Base-by-base conservation (phyloP, 64 coral and sea anemone genomes). In the Actinia tenebrosa region DNA sequence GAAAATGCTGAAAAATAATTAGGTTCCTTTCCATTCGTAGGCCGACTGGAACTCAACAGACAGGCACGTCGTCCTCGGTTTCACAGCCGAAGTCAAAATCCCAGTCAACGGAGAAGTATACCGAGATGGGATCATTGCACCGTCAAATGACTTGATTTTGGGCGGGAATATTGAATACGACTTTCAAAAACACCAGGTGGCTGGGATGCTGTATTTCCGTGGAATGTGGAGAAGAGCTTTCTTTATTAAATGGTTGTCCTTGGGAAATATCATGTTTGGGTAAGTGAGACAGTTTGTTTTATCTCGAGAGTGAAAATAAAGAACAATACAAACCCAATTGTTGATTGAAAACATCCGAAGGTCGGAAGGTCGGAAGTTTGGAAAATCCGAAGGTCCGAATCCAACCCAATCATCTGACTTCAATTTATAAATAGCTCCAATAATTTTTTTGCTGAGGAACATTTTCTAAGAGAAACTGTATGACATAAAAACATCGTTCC, bases 201-300 rank as follows among this genome's bases (percentile, higher is more conserved):
- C 91, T 1, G 94, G 94, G 45, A 90, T 93, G 88, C 82, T 97
- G 8, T 91, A 90, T 80, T 92, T 97, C 89, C 91, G 94, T 10
- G 94, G 94, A 78, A 97, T 97, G 89, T 97, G 94, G 94, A 79
- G 91, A 47, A 93, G 84, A 50, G 94, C 91, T 17, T 97, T 62
- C 45, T 87, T 83, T 37, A 97, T 97, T 53, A 87, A 87, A 20
- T 97, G 91, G 60, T 81, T 97, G 52, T 92, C 91, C 18, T 78
- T 97, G 0, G 94, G 94, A 42, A 97, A 97, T 19, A 97, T 97
- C 23, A 83, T 80, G 72, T 68, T 97, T 17, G 94, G 94, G 94
- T 97, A 86, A 63, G 91, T 88, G 23, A 66, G 5, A 23, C n/a
- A 23, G 10, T 14, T 3, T 0, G 10, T 11, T 58, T 11, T 2